Percentiles rank a stretch among this genome's conserved stretches.
These are phyloP conservation scores for Chaenocephalus aceratus DNA, from an alignment of 2,113 vertebrate genomes.

Conservation along the genomic window DNA sequence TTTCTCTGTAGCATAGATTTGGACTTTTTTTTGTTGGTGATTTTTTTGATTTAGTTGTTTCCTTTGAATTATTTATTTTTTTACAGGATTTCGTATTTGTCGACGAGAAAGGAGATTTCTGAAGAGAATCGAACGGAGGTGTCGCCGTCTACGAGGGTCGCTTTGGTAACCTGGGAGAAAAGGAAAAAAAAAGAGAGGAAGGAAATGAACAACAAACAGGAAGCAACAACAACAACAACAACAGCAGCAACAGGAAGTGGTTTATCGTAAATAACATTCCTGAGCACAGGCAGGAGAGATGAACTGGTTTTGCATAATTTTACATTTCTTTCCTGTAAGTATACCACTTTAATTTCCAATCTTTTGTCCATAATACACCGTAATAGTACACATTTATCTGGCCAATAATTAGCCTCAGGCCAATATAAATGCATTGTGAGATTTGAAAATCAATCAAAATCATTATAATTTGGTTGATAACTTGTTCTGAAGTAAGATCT, in stretches of 20 bases:
- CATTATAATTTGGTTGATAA: no score
- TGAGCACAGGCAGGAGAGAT: background rate
- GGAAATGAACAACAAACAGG: background rate
- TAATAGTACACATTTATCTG: no score
- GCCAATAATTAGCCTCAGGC: no score
- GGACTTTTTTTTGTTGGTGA: conserved; percentile 57
- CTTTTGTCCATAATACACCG: no score
- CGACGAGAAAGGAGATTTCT: conserved; percentile 95
- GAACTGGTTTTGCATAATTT: no score
- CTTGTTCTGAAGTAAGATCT: no score
- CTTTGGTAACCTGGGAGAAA: conserved; percentile 91
- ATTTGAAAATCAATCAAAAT: no score
- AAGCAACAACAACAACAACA: no score
- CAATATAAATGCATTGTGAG: no score
- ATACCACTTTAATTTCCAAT: no score
- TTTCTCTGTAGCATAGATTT: conserved; percentile 71
- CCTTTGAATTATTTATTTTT: conserved; percentile 60
- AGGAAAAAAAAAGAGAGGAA: background rate
- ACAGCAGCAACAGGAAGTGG: background rate
- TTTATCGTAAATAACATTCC: background rate
- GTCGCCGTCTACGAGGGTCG: conserved; percentile 92
- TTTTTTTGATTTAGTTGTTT: conserved; percentile 57
- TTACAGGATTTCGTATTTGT: conserved; percentile 99
- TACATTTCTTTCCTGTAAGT: no score
- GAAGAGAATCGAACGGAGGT: conserved; percentile 91